These are phyloP conservation scores for Calycopis cecrops DNA, from an alignment of 1,140 invertebrate genomes.

Conservation along the genomic window DNA sequence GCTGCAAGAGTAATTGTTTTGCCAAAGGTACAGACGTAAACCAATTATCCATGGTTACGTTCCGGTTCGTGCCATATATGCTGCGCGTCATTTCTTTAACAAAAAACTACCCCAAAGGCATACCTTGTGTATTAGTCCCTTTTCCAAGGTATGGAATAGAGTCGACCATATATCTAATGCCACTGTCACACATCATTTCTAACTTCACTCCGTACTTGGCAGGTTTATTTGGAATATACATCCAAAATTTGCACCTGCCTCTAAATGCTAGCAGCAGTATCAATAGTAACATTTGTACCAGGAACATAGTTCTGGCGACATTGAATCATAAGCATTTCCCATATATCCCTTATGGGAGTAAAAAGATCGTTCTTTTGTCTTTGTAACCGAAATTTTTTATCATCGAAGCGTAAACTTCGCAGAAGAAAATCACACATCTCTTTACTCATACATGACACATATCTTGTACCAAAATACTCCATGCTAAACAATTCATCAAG, in stretches of 20 bases:
- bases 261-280: slow-evolving; percentile 21
- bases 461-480: slow-evolving; percentile 15
- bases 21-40: slow-evolving; percentile 49
- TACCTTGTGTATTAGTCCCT: slow-evolving; percentile 21
- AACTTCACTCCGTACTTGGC: slow-evolving; percentile 49
- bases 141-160: slow-evolving; percentile 36
- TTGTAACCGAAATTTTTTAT: slow-evolving; percentile 2
- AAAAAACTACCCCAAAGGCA: slow-evolving; percentile 36
- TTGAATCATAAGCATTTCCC: slow-evolving; percentile 16
- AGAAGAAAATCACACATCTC: slow-evolving; percentile 22
- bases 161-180: slow-evolving; percentile 48
- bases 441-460: slow-evolving; percentile 18
- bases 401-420: slow-evolving; percentile 18
- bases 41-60: slow-evolving; percentile 62
- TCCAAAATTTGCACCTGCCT: slow-evolving; percentile 21
- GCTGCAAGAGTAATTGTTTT: slow-evolving; percentile 29
- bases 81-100: slow-evolving; percentile 26
- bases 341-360: slow-evolving; percentile 18
- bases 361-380: background rate
- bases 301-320: slow-evolving; percentile 15
- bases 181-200: slow-evolving; percentile 38
- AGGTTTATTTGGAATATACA: slow-evolving; percentile 48
- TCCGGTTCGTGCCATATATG: slow-evolving; percentile 42
- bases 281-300: slow-evolving; percentile 19
- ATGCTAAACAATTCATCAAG: slow-evolving; percentile 21